Evolutionary conservation across 2,888 invertebrate genomes (phyloP).

Genomic region (Tenodera sinensis): DNA sequence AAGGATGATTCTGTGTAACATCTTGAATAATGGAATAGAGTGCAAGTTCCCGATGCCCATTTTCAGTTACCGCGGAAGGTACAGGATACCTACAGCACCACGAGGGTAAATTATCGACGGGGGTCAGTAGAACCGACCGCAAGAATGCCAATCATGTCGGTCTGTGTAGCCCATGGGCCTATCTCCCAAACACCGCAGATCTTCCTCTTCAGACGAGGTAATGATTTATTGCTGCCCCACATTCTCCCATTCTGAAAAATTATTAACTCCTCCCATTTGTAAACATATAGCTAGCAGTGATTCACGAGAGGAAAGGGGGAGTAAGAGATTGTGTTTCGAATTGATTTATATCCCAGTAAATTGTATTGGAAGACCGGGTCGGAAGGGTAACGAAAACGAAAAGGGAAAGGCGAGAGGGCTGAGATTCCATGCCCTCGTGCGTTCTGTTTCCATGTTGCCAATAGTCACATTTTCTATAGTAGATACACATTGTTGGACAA

Average conservation of each 20-base stretch:
- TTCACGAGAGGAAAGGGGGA: neutral
- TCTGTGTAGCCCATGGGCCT: neutral
- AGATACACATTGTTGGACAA: too few species aligned
- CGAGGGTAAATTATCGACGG: constrained; percentile 16
- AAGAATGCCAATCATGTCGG: constrained; percentile 21
- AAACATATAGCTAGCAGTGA: neutral
- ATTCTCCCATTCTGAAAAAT: neutral
- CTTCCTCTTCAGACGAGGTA: neutral
- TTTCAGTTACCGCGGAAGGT: neutral
- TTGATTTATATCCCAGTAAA: neutral
- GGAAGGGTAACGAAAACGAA: neutral
- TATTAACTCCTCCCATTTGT: neutral
- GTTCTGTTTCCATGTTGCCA: neutral
- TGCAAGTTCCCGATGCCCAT: neutral
- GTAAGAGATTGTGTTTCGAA: neutral
- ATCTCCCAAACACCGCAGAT: neutral
- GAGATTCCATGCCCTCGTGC: neutral
- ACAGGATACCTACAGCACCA: neutral
- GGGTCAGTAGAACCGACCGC: constrained; percentile 14
- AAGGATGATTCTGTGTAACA: too few species aligned
- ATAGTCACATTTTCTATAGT: neutral
- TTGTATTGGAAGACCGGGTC: neutral
- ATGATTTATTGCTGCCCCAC: neutral
- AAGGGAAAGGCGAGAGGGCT: neutral
- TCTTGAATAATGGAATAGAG: too few species aligned